Evolutionary conservation across 2,113 vertebrate genomes (phyloP), one percentile per base, ranked within the genome.

Genomic region (Ondatra zibethicus): DNA sequence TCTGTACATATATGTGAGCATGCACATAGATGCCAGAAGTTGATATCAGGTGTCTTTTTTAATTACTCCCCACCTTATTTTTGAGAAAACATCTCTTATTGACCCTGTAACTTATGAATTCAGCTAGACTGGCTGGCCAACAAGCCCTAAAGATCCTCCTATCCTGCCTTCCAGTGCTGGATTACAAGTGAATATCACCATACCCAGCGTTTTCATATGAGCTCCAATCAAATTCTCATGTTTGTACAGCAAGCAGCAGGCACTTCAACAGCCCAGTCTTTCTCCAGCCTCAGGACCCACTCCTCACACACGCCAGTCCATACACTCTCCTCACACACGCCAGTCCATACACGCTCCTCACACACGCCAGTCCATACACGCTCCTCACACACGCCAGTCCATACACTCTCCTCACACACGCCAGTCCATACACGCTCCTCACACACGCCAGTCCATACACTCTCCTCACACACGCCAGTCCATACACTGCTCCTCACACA

Each of bases 201-300:
- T 33, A 45, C 39, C n/a, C 25, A 16, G 29, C 14, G 33, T 45
- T 65, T 85, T 47, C 27, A 21, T 42, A 33, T 17, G 9, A 42
- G 61, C 45, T 31, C 29, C 66, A 63, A 65, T 66, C 82, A 86
- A 47, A 21, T 42, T 29, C 82, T 86, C 82, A 65, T 63, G 29
- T 21, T 36, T 17, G 4, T 36, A 42, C 7, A 23, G 77, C 63
- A 66, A 86, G 39, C 7, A 23, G 78, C 63, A 66, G 66, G 16
- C 2, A 3, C 2, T 33, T 33, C 13, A 10, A 14, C 39, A 47
- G 4, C 8, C 9, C 16, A 85, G 58, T 16, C 7, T 1, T 13
- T 84, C 1, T 29, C 39, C 16, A 45, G 42, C 29, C 61, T 29
- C 63, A 66, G 61, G 27, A 45, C 31, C 45, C 23, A 0, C 63